phyloP scores from a whole-genome alignment of 2,888 invertebrate genomes.

The Metopia argyrocephala region DNA sequence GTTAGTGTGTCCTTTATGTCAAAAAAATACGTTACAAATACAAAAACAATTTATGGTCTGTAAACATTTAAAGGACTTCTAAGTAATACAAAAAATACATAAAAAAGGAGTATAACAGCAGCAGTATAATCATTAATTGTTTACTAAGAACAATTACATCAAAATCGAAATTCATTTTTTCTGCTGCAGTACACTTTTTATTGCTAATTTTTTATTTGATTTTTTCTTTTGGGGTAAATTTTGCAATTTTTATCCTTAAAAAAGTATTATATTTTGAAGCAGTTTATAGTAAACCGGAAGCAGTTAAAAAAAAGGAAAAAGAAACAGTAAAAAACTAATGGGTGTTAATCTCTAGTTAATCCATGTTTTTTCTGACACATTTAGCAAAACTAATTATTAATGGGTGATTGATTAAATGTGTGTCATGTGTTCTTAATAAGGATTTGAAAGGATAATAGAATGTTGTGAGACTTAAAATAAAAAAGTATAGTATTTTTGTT shows the following conservation, averaged over 20 bases:
- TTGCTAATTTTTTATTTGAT: constrained; percentile 2
- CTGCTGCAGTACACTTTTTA: constrained; percentile 6
- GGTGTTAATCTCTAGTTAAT: constrained; percentile 49
- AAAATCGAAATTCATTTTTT: constrained; percentile 17
- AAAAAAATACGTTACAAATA: constrained; percentile 55
- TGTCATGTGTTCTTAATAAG: constrained; percentile 52
- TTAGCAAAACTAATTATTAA: constrained; percentile 7
- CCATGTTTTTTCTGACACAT: constrained; percentile 49
- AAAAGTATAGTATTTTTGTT: too few species aligned
- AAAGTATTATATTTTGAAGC: constrained; percentile 5
- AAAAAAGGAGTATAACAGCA: neutral
- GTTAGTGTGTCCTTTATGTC: constrained; percentile 7
- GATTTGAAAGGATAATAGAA: constrained; percentile 13
- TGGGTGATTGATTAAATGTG: constrained; percentile 24
- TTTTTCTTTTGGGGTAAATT: constrained; percentile 45
- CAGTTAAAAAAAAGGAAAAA: neutral
- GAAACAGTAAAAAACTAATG: constrained; percentile 21
- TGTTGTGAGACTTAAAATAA: too few species aligned
- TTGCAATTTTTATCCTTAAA: constrained; percentile 48
- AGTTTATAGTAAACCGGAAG: constrained; percentile 33
- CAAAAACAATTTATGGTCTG: constrained; percentile 54
- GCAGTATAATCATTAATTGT: constrained; percentile 22
- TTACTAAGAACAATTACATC: constrained; percentile 27
- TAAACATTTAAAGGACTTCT: constrained; percentile 40
- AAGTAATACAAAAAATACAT: neutral